A percentile compares a stretch with the other conserved stretches of the same genome.
Evolutionary conservation across 30 jellyfish, hydroid and myxozoan species (phyloP).

Genomic region (Aurelia aurita): DNA sequence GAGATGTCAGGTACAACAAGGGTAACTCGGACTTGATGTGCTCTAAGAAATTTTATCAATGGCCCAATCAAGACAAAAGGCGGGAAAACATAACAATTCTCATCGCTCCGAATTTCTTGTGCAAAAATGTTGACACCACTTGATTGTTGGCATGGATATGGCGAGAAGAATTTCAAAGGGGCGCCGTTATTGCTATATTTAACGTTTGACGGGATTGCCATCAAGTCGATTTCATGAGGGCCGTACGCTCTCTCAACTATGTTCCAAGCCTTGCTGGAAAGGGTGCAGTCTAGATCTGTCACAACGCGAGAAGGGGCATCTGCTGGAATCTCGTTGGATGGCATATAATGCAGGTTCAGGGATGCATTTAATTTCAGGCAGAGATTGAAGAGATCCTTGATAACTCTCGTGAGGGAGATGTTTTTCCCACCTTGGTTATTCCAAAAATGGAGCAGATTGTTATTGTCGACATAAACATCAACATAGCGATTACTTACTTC

Average conservation of each 20-base stretch:
- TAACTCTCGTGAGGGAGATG: conserved; percentile 5
- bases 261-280: conserved; percentile 2
- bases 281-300: conserved; percentile 21
- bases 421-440: conserved; percentile 17
- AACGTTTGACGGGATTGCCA: conserved; percentile 29
- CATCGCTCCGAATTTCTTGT: background rate
- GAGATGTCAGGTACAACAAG: too few relatives aligned
- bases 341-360: background rate
- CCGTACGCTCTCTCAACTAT: conserved; percentile 4
- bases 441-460: background rate
- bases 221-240: conserved; percentile 7
- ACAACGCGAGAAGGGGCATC: conserved; percentile 1
- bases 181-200: background rate
- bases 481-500: background rate
- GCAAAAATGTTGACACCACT: background rate
- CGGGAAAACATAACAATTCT: conserved; percentile 6
- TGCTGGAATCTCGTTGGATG: background rate
- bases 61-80: conserved; percentile 20
- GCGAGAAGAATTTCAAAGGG: conserved; percentile 9
- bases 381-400: background rate
- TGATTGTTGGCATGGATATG: too few relatives aligned
- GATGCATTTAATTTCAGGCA: background rate
- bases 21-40: too few relatives aligned
- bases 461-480: background rate
- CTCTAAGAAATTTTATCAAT: background rate